Conservation (phyloP, 2,888 invertebrate species). For the Stenichneumon culpator region DNA sequence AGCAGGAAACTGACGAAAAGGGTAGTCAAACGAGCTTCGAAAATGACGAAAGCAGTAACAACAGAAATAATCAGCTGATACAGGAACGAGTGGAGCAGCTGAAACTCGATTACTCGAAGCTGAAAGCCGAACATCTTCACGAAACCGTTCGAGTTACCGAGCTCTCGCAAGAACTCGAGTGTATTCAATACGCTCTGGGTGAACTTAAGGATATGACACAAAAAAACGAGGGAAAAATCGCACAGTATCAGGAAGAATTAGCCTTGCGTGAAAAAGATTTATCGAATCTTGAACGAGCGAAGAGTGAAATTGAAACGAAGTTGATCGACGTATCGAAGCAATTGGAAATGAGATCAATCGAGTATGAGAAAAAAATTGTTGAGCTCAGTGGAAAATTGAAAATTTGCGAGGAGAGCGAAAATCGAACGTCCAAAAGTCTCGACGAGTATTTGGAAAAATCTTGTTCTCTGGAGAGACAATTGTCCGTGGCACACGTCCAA, state of each 20-base stretch:
- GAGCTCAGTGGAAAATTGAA: constrained; percentile 66
- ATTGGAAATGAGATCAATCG: constrained; percentile 57
- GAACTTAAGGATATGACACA: constrained; percentile 69
- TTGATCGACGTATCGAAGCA: constrained; percentile 59
- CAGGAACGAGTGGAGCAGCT: constrained; percentile 70
- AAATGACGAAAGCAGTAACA: background rate
- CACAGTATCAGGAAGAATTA: constrained; percentile 71
- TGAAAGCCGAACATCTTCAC: constrained; percentile 69
- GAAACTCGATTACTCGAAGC: constrained; percentile 72
- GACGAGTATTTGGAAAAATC: constrained; percentile 72
- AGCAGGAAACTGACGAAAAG: constrained; percentile 67
- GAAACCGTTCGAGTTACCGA: constrained; percentile 69
- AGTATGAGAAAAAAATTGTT: constrained; percentile 67
- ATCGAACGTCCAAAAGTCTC: constrained; percentile 65
- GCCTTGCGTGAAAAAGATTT: constrained; percentile 70
- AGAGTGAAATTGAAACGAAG: constrained; percentile 64
- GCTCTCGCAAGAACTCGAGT: constrained; percentile 73
- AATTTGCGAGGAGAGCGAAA: constrained; percentile 69
- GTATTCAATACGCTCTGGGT: constrained; percentile 70
- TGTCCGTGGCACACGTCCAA: constrained; percentile 69
- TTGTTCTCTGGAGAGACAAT: constrained; percentile 70
- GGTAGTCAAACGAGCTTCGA: constrained; percentile 65
- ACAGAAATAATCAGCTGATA: constrained; percentile 46
- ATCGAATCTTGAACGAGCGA: constrained; percentile 65
- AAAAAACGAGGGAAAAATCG: constrained; percentile 70